Evolutionary conservation across 2,888 invertebrate species (phyloP), one percentile per base, ranked within the genome.

Genomic region (Tridacna crocea): DNA sequence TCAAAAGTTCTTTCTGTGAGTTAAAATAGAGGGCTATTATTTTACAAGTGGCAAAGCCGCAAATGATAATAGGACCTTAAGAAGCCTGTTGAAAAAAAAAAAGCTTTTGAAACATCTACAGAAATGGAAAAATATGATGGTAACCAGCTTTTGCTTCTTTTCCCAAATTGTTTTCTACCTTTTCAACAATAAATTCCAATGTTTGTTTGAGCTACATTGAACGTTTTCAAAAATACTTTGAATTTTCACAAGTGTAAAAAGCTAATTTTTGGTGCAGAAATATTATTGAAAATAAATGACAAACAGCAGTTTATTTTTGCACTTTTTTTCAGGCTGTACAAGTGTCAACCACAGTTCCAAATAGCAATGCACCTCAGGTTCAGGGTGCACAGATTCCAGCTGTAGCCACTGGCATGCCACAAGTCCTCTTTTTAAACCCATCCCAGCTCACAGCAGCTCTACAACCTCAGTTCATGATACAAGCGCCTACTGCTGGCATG

Each of bases 401-500:
- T 26, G 60, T 47, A 19, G 58, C 55, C 26, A 24, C 66, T 15
- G 88, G 88, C 24, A 83, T 90, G 78, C 92, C 91, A 77, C 92
- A 92, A 83, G 87, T 92, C 22, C 84, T 92, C 10, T 79, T 92
- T 36, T 84, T 92, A 17, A 92, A 89, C 72, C 90, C 92, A 0
- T 84, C 91, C 27, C 91, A 91, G 77, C 87, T 91, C 11, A 80
- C 90, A 6, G 76, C 88, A 63, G 79, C 83, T 22, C 79, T 90
- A 24, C 92, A 92, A 68, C 91, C 92, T 72, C 90, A 91, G 81
- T 84, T 91, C 22, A 83, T 91, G 65, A 79, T 91, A 19, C 91
- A 88, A 72, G 88, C 83, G 8, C 77, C 82, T 2, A 36, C 79
- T n/a, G 80, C 79, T 51, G 83, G 83, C 66, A 22, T 85, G 78